These are phyloP conservation scores for Azorinus chamasolen DNA, from an alignment of 2,888 invertebrate genomes.

Conservation along the genomic window DNA sequence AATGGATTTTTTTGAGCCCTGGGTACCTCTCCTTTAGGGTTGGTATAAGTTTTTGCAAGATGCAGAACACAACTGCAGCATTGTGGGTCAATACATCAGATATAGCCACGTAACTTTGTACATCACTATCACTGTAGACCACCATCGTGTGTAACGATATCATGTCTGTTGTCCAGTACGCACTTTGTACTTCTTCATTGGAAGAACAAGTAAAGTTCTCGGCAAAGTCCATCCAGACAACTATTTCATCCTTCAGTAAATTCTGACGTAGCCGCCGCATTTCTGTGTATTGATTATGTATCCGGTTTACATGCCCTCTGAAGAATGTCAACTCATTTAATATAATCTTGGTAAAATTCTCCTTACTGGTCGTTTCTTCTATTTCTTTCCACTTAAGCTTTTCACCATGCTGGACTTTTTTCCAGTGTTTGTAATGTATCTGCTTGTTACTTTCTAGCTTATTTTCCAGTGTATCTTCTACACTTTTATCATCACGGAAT, in stretches of 20 bases:
- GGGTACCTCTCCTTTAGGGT: too few species aligned
- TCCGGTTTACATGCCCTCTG: too few species aligned
- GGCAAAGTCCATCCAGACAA: constrained; percentile 57
- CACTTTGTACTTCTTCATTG: constrained; percentile 37
- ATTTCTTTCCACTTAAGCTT: constrained; percentile 26
- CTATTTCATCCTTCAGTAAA: constrained; percentile 21
- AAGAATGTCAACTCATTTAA: background rate
- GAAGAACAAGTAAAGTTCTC: constrained; percentile 44
- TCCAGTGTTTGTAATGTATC: constrained; percentile 22
- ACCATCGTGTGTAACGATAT: constrained; percentile 8
- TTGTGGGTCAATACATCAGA: background rate
- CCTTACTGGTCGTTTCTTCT: constrained; percentile 5
- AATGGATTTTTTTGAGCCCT: too few species aligned
- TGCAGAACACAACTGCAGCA: background rate
- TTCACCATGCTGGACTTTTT: constrained; percentile 21
- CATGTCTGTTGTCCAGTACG: constrained; percentile 35
- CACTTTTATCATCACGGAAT: background rate
- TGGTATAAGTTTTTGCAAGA: background rate
- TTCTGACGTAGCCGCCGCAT: constrained; percentile 34
- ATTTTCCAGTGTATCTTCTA: background rate
- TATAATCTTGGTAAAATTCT: constrained; percentile 8
- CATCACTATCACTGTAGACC: background rate
- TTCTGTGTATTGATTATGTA: constrained; percentile 39
- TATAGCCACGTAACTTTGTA: background rate
- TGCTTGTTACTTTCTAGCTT: background rate